Conservation (phyloP, 30 jellyfish, hydroid and myxozoan genomes). For the Pseudorhiza aurosa region DNA sequence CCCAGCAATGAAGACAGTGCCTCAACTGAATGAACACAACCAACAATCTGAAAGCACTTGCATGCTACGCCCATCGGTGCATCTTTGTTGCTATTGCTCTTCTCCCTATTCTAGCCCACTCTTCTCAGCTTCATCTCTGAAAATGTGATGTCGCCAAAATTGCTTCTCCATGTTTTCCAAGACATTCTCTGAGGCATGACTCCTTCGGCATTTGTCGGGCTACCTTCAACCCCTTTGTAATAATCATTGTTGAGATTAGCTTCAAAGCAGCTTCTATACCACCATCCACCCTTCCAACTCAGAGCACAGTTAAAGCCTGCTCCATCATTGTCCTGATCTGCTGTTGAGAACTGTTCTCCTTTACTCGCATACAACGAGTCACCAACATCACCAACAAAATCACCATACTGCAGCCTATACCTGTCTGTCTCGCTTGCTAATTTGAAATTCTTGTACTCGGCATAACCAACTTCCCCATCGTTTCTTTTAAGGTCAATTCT, state of each 20-base stretch:
- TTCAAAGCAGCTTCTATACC: background rate
- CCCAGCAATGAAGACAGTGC: no score
- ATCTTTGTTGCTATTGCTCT: no score
- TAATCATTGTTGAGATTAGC: background rate
- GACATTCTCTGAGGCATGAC: no score
- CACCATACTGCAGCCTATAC: background rate
- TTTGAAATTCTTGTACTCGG: background rate
- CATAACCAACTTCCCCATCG: background rate
- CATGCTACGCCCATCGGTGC: no score
- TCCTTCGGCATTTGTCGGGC: no score
- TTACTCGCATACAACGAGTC: background rate
- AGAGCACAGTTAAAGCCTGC: background rate
- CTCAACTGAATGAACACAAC: no score
- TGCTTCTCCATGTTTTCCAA: conserved; percentile 4
- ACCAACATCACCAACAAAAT: background rate
- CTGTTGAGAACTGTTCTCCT: background rate
- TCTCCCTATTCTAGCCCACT: background rate
- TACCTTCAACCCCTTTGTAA: background rate
- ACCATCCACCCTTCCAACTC: background rate
- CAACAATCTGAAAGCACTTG: no score
- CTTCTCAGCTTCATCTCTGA: conserved; percentile 32
- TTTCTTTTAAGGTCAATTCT: background rate
- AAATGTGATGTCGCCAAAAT: background rate
- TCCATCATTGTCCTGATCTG: background rate
- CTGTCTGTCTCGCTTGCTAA: background rate